Conservation (phyloP, 1,140 invertebrate species). For the Diuraphis noxia region DNA sequence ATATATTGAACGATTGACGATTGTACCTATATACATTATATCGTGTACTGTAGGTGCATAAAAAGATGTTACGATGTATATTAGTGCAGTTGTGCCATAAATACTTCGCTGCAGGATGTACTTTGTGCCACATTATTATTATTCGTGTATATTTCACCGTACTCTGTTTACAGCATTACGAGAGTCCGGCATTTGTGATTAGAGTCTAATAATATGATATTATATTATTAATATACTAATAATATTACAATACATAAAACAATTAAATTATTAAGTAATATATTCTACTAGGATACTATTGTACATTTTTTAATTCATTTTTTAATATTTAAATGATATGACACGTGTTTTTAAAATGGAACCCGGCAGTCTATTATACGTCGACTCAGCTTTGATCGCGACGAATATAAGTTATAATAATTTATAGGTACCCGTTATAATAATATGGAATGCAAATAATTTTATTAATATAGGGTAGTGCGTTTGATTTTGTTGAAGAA, state of each 20-base stretch:
- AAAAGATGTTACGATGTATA: background rate
- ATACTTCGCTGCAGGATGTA: too few species aligned
- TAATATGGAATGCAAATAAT: background rate
- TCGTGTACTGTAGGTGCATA: background rate
- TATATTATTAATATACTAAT: too few species aligned
- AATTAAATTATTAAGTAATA: background rate
- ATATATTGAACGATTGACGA: too few species aligned
- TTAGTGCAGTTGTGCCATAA: background rate
- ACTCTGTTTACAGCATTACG: background rate
- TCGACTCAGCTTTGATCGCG: background rate
- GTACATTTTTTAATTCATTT: too few species aligned
- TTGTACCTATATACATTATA: background rate
- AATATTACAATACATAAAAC: background rate
- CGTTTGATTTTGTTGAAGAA: background rate
- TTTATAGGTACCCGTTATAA: too few species aligned
- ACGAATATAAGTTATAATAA: background rate
- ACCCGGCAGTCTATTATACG: background rate
- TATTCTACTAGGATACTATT: background rate
- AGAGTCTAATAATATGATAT: background rate
- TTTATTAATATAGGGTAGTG: background rate
- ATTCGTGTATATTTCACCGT: background rate
- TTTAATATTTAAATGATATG: too few species aligned
- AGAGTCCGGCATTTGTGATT: background rate
- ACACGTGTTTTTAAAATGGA: too few species aligned
- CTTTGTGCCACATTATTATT: background rate